Evolutionary conservation across 2,888 invertebrate species (phyloP).

Genomic region (Theristus sp.): DNA sequence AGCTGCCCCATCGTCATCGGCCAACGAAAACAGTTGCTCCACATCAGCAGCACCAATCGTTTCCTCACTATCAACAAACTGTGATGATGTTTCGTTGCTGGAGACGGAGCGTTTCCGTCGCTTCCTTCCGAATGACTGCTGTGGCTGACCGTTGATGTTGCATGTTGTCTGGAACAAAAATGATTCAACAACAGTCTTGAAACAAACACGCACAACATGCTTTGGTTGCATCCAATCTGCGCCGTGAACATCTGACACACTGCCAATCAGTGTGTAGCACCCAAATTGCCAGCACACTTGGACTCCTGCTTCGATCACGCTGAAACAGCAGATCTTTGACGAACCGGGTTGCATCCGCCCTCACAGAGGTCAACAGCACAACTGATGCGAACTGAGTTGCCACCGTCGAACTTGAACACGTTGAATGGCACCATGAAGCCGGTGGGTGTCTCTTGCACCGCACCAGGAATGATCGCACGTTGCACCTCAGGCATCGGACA

Average conservation of each 20-base stretch:
- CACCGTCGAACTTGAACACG: slow-evolving; percentile 6
- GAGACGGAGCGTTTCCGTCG: not conserved
- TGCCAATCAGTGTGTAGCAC: too few species aligned
- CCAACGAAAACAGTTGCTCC: too few species aligned
- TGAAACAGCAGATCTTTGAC: too few species aligned
- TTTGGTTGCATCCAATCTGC: too few species aligned
- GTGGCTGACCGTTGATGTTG: not conserved
- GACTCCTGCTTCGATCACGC: too few species aligned
- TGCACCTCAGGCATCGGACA: slow-evolving; percentile 3
- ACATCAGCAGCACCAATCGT: too few species aligned
- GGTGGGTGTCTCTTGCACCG: not conserved
- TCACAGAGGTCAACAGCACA: slow-evolving; percentile 6
- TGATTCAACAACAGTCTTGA: too few species aligned
- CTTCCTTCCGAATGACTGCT: not conserved
- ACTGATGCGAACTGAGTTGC: not conserved
- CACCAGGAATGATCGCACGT: not conserved
- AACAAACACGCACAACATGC: too few species aligned
- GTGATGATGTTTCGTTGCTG: not conserved
- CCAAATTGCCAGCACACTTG: too few species aligned
- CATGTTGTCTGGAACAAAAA: not conserved
- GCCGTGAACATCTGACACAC: too few species aligned
- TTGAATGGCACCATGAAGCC: not conserved
- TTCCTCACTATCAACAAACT: too few species aligned
- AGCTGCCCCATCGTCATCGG: not conserved
- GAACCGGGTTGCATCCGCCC: slow-evolving; percentile 4